Conservation (phyloP, 2,888 invertebrate genomes). For the Acronicta aceris region DNA sequence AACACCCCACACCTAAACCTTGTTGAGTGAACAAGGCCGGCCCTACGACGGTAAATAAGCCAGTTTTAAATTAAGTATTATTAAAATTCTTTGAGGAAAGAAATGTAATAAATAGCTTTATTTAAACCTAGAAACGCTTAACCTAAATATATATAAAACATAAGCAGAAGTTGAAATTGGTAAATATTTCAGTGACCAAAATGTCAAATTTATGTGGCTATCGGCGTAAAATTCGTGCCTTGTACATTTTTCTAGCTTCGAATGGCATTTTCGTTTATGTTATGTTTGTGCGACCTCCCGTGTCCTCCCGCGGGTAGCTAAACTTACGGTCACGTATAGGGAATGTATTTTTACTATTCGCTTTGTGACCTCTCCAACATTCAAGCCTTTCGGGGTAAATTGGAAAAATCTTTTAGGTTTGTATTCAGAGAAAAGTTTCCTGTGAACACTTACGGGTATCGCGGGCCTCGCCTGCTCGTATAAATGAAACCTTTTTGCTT, state of each 20-base stretch:
- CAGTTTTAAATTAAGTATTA: too few species aligned
- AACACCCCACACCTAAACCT: too few species aligned
- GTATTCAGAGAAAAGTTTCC: constrained; percentile 72
- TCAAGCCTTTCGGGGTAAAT: constrained; percentile 77
- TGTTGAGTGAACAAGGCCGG: too few species aligned
- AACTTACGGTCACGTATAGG: constrained; percentile 76
- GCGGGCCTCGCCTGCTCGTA: constrained; percentile 49
- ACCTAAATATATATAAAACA: constrained; percentile 22
- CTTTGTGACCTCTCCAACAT: constrained; percentile 70
- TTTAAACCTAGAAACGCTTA: constrained; percentile 6
- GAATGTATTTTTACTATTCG: constrained; percentile 80
- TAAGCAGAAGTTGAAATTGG: constrained; percentile 39
- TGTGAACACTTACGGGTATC: constrained; percentile 67
- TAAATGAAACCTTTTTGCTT: constrained; percentile 66
- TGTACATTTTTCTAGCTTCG: constrained; percentile 66
- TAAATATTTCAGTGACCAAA: constrained; percentile 46
- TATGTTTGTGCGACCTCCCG: constrained; percentile 67
- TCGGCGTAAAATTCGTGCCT: constrained; percentile 60
- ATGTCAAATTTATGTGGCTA: constrained; percentile 55
- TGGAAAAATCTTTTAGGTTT: constrained; percentile 78
- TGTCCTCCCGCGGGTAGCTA: constrained; percentile 66
- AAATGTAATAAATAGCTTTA: constrained; percentile 12
- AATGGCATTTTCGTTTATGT: constrained; percentile 72
- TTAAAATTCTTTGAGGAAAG: too few species aligned
- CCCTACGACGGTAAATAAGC: too few species aligned